Conservation (phyloP, 2,113 vertebrate species). For the Synchiropus splendidus region DNA sequence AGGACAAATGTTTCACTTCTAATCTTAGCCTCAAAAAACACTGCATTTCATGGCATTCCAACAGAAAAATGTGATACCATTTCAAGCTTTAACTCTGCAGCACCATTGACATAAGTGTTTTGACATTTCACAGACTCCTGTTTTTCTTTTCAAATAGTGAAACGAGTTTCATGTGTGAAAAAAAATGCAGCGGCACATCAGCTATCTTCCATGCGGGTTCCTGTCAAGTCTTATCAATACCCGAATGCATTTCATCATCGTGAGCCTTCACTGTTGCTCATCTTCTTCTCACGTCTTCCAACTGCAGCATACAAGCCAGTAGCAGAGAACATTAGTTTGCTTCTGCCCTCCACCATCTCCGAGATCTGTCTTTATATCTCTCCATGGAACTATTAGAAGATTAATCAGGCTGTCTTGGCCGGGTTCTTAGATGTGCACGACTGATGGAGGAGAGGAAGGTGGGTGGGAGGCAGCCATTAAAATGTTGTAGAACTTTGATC, state of each 20-base stretch:
- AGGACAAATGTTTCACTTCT: no score
- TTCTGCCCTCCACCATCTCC: slow-evolving; percentile 11
- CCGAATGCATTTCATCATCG: slow-evolving; percentile 12
- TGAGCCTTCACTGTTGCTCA: slow-evolving; percentile 9
- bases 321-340: slow-evolving; percentile 17
- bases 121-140: no score
- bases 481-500: slow-evolving; percentile 60
- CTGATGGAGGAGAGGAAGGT: slow-evolving; percentile 46
- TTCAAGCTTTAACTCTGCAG: no score
- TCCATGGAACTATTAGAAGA: slow-evolving; percentile 41
- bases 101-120: no score
- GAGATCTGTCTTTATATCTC: slow-evolving; percentile 34
- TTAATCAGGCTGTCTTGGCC: slow-evolving; percentile 48
- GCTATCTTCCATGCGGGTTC: no score
- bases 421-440: slow-evolving; percentile 21
- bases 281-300: slow-evolving; percentile 11
- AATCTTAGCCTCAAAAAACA: no score
- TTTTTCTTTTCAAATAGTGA: no score
- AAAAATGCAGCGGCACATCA: no score
- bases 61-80: no score
- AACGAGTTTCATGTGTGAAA: no score
- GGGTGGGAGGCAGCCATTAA: slow-evolving; percentile 58
- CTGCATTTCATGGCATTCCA: no score
- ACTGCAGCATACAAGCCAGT: slow-evolving; percentile 5
- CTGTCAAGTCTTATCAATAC: no score